These are phyloP conservation scores for Pseudonaja textilis DNA, from an alignment of 2,113 vertebrate genomes.

Conservation along the genomic window DNA sequence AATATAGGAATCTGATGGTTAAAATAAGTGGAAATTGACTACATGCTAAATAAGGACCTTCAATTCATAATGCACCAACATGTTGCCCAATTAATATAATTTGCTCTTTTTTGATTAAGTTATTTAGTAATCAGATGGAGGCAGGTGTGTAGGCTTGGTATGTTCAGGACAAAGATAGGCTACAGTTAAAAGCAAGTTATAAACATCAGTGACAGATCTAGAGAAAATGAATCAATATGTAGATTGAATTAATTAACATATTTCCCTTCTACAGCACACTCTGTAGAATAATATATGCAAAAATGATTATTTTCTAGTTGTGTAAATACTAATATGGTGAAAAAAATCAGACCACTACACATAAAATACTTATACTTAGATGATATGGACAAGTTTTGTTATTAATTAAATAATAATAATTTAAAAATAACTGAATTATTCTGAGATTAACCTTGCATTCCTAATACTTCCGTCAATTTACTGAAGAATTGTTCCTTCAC, in stretches of 20 bases:
- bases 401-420: not conserved
- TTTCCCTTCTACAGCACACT: not conserved
- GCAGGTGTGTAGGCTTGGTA: not conserved
- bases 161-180: conserved; percentile 8
- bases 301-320: not conserved
- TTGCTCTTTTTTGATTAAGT: conserved; percentile 16
- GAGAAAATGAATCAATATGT: conserved; percentile 10
- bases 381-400: not conserved
- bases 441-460: not conserved
- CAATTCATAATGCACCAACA: conserved; percentile 3
- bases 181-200: conserved; percentile 3
- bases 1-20: not conserved
- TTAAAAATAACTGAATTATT: not conserved
- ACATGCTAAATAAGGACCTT: conserved; percentile 19
- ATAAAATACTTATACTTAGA: not conserved
- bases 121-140: conserved; percentile 27
- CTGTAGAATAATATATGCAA: not conserved
- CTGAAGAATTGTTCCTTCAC: conserved; percentile 17
- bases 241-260: not conserved
- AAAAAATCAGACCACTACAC: not conserved
- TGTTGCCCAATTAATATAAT: conserved; percentile 6
- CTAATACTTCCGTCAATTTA: not conserved
- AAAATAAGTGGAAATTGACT: not conserved
- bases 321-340: not conserved
- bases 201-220: conserved; percentile 2